Evolutionary conservation across 2,888 invertebrate species (phyloP), one percentile per base, ranked within the genome.

Genomic region (Leistus spinibarbis): DNA sequence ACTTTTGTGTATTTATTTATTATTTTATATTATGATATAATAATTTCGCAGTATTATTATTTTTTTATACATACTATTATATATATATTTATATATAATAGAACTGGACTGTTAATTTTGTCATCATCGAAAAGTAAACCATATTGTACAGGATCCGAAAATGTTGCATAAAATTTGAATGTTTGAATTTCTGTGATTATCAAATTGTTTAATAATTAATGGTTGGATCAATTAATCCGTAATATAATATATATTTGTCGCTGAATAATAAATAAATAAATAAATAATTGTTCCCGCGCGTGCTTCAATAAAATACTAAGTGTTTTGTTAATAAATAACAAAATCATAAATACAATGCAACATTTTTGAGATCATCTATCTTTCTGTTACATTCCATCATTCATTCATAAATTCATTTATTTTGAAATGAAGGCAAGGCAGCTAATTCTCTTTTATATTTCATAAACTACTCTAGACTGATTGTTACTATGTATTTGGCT

Each of bases 41-140:
- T 40, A 40, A 40, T 40, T 40, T 40, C 40, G 40, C 69, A 69
- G 69, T 69, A 69, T 69, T 69, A 56, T 69, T 69, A 16, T 57
- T 3, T 57, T 57, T 57, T 13, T 40, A 40, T 40, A 40, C 40
- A 40, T 40, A n/a, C n/a, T n/a, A n/a, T n/a, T n/a, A n/a, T n/a
- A n/a, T n/a, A 53, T 7, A 10, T 53, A 10, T 53, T 53, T 7
- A 53, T 10, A 7, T 10, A 7, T 10, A 53, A 7, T 53, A 19
- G 57, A 19, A 57, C 13, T 57, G 57, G 16, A 19, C 57, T 57
- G 53, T 53, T 57, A 5, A 19, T 19, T 57, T 57, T 40, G 9
- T 57, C 57, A n/a, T 13, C 40, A 40, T 57, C 57, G 9, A 19
- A 57, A n/a, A n/a, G n/a, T n/a, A n/a, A n/a, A n/a, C n/a, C 20